Percentiles rank a stretch among this genome's conserved stretches.
Evolutionary conservation across 2,113 vertebrate species (phyloP).

Genomic region (Petroica traversi): DNA sequence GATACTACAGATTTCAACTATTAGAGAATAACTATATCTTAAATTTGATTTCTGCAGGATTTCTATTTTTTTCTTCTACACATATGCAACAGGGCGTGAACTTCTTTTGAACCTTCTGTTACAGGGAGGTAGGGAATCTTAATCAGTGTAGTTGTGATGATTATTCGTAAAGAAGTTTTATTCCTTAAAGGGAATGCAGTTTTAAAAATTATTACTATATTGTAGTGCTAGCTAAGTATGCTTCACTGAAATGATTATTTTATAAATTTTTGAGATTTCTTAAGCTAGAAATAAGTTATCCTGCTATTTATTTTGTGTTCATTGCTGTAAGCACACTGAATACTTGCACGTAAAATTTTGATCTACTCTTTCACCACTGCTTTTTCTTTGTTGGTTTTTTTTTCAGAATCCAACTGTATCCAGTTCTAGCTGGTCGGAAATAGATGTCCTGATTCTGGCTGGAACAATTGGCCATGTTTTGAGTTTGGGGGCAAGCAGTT

Average conservation of each 20-base stretch:
- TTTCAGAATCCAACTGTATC: conserved; percentile 48
- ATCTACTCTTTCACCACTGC: background rate
- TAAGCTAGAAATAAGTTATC: background rate
- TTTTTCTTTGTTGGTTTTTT: background rate
- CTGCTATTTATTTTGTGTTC: background rate
- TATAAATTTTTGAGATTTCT: background rate
- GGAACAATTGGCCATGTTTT: conserved; percentile 88
- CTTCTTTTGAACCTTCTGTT: background rate
- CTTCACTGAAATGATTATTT: background rate
- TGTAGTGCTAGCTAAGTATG: background rate
- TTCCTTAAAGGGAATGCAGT: background rate
- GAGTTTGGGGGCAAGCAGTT: conserved; percentile 92
- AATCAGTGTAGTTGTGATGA: background rate
- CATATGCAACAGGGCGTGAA: background rate
- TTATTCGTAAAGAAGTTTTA: background rate
- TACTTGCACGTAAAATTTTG: background rate
- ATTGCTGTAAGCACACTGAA: background rate
- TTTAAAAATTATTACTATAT: background rate
- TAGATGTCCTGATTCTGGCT: conserved; percentile 82
- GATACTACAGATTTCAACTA: background rate
- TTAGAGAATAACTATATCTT: background rate
- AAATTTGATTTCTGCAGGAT: background rate
- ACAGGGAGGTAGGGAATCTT: background rate
- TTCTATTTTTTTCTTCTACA: background rate
- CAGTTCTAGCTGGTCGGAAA: conserved; percentile 80